phyloP scores from a whole-genome alignment of 2,113 vertebrate species.

The Psilopsiagon aurifrons region DNA sequence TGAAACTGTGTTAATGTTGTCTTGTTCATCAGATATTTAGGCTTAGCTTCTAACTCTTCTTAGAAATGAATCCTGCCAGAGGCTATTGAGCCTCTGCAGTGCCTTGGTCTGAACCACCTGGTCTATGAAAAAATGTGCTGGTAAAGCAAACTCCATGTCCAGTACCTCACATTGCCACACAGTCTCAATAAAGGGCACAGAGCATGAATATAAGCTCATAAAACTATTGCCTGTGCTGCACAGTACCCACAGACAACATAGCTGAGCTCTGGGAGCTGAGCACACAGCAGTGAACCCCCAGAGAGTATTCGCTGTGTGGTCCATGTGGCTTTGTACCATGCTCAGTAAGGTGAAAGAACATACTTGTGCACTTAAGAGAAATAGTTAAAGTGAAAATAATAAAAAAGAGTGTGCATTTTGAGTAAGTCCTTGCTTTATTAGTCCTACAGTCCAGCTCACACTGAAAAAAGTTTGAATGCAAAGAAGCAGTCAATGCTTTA shows the following conservation, averaged over 20 bases:
- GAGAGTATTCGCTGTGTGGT: background rate
- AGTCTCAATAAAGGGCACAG: background rate
- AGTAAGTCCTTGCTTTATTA: background rate
- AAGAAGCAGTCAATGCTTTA: background rate
- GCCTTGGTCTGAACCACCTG: background rate
- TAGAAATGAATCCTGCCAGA: background rate
- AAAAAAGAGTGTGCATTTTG: background rate
- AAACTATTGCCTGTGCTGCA: background rate
- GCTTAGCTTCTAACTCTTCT: background rate
- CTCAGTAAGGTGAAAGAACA: background rate
- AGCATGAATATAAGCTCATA: background rate
- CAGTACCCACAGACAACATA: background rate
- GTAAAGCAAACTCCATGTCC: background rate
- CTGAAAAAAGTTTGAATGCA: background rate
- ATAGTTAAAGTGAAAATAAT: background rate
- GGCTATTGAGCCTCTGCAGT: background rate
- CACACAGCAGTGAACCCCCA: background rate
- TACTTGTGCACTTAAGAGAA: background rate
- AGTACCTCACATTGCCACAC: background rate
- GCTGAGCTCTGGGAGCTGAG: background rate
- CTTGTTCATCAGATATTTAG: background rate
- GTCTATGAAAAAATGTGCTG: background rate
- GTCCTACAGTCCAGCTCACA: background rate
- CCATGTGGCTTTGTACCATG: background rate
- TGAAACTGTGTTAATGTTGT: conserved; percentile 24